Evolutionary conservation across 53 echinoderm and acorn worm species (phyloP), one percentile per base, ranked within the genome.

Genomic region (Henricia sp.): DNA sequence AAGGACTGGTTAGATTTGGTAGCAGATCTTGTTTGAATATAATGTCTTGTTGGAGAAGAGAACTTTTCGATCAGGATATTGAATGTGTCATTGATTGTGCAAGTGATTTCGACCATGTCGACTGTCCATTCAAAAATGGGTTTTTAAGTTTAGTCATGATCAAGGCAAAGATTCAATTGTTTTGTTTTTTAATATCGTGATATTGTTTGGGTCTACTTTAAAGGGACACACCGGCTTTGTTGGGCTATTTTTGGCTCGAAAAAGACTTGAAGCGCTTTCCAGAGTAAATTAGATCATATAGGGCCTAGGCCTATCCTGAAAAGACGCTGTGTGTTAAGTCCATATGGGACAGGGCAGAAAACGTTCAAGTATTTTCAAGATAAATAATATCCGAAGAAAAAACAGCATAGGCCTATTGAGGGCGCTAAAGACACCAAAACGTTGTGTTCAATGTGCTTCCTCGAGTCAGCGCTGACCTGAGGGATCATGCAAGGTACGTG

Each of bases 71-170:
- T 33, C 33, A 48, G 6, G 80, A 80, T 14, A 80, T 80, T 17
- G 63, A 80, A 23, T 63, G 63, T 12, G 80, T 80, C 32, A 80
- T 80, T 34, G 80, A 63, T 64, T 80, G 80, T 44, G 34, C 48
- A 3, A 80, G 63, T 11, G 80, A 80, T 48, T 64, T 48, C 17
- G 34, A 46, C 28, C 63, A 80, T 48, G 63, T 48, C 17, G 34
- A 46, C 28, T 80, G 80, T 40, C 80, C 80, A 12, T 80, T 64
- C 34, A 80, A 46, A 63, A 80, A 64, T 80, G 36, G 64, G 75
- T 57, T 36, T 16, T 4, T 13, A 44, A 44, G 44, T 44, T 13
- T 44, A 13, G 44, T 44, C 44, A 44, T 44, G 44, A 44, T 44
- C 6, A 44, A 9, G 6, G 13, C 13, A 6, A 44, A 44, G 6